Evolutionary conservation across 1,140 invertebrate genomes (phyloP), one percentile per base, ranked within the genome.

Genomic region (Antheraea mylitta): DNA sequence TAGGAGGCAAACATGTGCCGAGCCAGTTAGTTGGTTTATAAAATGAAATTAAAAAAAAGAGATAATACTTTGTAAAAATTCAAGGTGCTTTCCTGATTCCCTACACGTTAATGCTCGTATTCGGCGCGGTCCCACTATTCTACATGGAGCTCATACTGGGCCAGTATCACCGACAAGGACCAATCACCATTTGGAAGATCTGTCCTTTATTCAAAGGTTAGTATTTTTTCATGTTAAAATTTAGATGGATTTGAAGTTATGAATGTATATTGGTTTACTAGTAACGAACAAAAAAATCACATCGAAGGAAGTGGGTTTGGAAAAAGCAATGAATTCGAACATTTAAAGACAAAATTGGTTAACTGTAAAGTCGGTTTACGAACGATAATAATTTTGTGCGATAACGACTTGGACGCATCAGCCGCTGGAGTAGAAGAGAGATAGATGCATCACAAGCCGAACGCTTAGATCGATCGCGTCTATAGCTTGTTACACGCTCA

Each of bases 191-290:
- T 86, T 97, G 96, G 93, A 95, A 96, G 77, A 96, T 98, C 73
- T 98, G 97, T 87, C 97, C 97, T 0, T 92, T 98, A 45, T 96
- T 98, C 81, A 98, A 98, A 96, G 97, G 97, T 97, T 93, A 36
- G 37, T 37, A 37, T 13, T 3, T 18, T 63, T 36, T 37, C n/a
- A 62, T 36, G 11, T 63, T 37, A 4, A 22, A 0, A 1, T 2
- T 11, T 42, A 7, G 38, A 42, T 13, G n/a, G 11, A n/a, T 61
- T 61, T 22, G 11, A 61, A 61, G 30, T 61, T 22, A 22, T 22
- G 10, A 61, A 3, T 61, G 22, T 30, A 30, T 2, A 30, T 30
- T 30, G 22, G 22, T 30, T 30, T 30, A 1, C 1, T 30, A 30
- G 22, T 30, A 30, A 30, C 22, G 22, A 30, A 30, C 22, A 30